Evolutionary conservation across 2,113 vertebrate genomes (phyloP).

Genomic region (Semnornis frantzii): DNA sequence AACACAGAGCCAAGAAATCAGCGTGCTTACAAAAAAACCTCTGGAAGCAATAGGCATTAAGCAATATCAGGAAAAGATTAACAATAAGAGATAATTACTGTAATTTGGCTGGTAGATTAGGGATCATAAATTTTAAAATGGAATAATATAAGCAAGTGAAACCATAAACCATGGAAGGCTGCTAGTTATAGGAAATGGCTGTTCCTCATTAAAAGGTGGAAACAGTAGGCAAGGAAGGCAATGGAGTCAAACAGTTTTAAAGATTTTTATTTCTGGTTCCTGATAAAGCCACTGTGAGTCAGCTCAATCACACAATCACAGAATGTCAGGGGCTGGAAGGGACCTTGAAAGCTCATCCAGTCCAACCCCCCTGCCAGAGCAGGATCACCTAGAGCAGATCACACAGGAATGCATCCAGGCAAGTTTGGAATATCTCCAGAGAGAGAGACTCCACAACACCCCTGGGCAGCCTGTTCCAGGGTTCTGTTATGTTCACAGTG

Average conservation of each 20-base stretch:
- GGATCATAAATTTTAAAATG: conserved; percentile 24
- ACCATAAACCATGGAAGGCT: background rate
- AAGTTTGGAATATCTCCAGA: too few relatives aligned
- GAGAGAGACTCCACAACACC: too few relatives aligned
- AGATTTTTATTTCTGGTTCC: background rate
- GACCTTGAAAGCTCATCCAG: too few relatives aligned
- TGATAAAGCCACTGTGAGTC: background rate
- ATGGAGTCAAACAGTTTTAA: background rate
- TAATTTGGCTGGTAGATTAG: conserved; percentile 23
- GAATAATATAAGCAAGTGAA: conserved; percentile 8
- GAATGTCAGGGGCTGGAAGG: too few relatives aligned
- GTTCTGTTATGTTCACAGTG: too few relatives aligned
- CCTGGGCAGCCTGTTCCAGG: too few relatives aligned
- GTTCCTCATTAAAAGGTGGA: conserved; percentile 5
- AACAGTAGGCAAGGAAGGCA: background rate
- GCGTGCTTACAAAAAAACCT: background rate
- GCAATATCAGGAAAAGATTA: conserved; percentile 35
- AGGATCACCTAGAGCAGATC: too few relatives aligned
- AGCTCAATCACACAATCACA: background rate
- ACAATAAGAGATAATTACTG: conserved; percentile 32
- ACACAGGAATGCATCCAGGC: too few relatives aligned
- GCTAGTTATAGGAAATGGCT: background rate
- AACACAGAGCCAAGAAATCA: background rate
- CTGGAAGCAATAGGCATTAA: background rate
- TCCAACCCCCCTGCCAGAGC: too few relatives aligned